Percentiles rank a stretch among this genome's conserved stretches.
Evolutionary conservation across 2,888 invertebrate genomes (phyloP).

Genomic region (Tanaodytes sp.): DNA sequence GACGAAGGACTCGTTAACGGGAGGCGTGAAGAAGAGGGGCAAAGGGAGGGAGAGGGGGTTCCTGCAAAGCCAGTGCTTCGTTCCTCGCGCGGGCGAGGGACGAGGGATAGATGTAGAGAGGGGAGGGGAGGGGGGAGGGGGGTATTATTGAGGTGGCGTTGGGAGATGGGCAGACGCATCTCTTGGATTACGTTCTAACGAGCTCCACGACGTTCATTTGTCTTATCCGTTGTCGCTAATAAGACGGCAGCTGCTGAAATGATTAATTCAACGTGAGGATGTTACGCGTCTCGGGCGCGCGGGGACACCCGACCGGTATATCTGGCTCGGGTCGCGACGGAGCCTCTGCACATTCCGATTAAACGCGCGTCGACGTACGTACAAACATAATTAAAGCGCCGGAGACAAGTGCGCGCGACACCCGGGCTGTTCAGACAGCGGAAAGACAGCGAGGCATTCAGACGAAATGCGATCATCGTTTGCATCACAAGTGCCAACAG

Average conservation of each 20-base stretch:
- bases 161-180: constrained; percentile 66
- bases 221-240: constrained; percentile 72
- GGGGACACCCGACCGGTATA: constrained; percentile 38
- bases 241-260: constrained; percentile 72
- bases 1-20: too few relatives aligned
- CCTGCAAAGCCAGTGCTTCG: too few relatives aligned
- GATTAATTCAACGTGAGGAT: constrained; percentile 70
- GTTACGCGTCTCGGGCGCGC: constrained; percentile 52
- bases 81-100: too few relatives aligned
- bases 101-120: too few relatives aligned
- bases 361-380: constrained; percentile 48
- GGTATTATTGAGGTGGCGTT: constrained; percentile 56
- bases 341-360: constrained; percentile 42
- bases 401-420: constrained; percentile 42
- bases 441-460: constrained; percentile 28
- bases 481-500: constrained; percentile 39
- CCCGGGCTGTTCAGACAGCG: constrained; percentile 13
- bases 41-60: too few relatives aligned
- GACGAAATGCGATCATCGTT: constrained; percentile 44
- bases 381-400: constrained; percentile 53
- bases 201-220: constrained; percentile 73
- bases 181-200: constrained; percentile 72
- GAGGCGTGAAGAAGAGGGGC: too few relatives aligned
- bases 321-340: constrained; percentile 34
- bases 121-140: too few relatives aligned